Base-by-base conservation (phyloP, 1,140 invertebrate genomes). In the Ectropis grisescens region DNA sequence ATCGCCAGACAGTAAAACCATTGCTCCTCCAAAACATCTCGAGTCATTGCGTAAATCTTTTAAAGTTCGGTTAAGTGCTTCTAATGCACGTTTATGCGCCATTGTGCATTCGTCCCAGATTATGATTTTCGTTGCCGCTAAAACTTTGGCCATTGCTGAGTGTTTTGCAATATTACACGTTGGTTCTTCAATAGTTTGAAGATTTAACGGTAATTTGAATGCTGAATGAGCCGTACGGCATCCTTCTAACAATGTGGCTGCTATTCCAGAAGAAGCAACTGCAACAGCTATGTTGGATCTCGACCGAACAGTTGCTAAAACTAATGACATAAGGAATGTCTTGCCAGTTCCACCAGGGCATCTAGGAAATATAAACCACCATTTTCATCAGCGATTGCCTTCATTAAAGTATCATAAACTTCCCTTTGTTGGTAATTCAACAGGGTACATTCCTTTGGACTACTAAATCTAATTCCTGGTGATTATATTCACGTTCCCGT, bases 221-320 rank as follows among this genome's bases (percentile, higher is more conserved):
- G n/a, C n/a, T n/a, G n/a, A n/a, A 71, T 86, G 82, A 31, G 72
- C 74, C 16, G 83, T 88, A 58, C 68, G 41, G 15, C 71, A 69
- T 29, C 58, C 34, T n/a, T n/a, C n/a, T n/a, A n/a, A n/a, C n/a
- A n/a, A n/a, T n/a, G n/a, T n/a, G n/a, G n/a, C n/a, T n/a, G n/a
- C n/a, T n/a, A n/a, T n/a, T n/a, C n/a, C n/a, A n/a, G n/a, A n/a
- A n/a, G n/a, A n/a, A n/a, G n/a, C n/a, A n/a, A n/a, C n/a, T n/a
- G n/a, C n/a, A n/a, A n/a, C n/a, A n/a, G n/a, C n/a, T n/a, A n/a
- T n/a, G 11, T 61, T 26, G 15, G 41, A 41, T 47, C 49, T 29
- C 14, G 46, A 38, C 24, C 68, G 32, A 26, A n/a, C n/a, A n/a
- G n/a, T n/a, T n/a, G n/a, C n/a, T n/a, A n/a, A n/a, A n/a, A n/a